Evolutionary conservation across 2,797 vertebrate species (phyloP).

Genomic region (Distichodus sexfasciatus): DNA sequence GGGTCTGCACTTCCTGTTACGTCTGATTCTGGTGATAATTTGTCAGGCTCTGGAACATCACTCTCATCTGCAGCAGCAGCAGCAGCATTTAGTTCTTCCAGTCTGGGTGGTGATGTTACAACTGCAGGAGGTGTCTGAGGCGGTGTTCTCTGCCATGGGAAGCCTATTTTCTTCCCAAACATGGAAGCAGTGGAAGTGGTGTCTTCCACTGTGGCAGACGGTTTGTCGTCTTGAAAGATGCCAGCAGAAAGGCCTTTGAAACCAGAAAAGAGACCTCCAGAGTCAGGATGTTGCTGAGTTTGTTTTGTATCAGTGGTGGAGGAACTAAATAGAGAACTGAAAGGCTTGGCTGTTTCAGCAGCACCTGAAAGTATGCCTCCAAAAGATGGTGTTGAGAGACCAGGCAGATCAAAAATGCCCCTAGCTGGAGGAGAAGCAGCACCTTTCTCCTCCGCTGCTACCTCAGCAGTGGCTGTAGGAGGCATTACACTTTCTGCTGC

Average conservation of each 20-base stretch:
- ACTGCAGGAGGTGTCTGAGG: constrained; percentile 54
- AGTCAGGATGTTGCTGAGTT: constrained; percentile 60
- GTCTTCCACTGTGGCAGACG: constrained; percentile 59
- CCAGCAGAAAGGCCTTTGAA: constrained; percentile 84
- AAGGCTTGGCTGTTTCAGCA: constrained; percentile 70
- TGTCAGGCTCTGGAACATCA: constrained; percentile 54
- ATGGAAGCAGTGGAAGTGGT: constrained; percentile 64
- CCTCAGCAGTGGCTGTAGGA: constrained; percentile 8
- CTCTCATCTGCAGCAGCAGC: constrained; percentile 30
- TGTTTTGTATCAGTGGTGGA: constrained; percentile 58
- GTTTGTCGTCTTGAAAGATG: constrained; percentile 84
- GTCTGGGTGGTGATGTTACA: constrained; percentile 57
- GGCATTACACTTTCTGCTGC: constrained; percentile 40
- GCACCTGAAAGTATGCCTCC: constrained; percentile 74
- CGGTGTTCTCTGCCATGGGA: constrained; percentile 66
- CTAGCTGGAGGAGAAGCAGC: constrained; percentile 57
- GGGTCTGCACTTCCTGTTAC: constrained; percentile 65
- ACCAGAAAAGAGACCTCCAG: constrained; percentile 76
- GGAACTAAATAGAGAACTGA: constrained; percentile 82
- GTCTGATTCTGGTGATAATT: constrained; percentile 55
- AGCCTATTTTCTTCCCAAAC: constrained; percentile 75
- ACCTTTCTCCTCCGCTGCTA: constrained; percentile 5
- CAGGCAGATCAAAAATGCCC: constrained; percentile 75
- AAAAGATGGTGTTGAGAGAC: constrained; percentile 71
- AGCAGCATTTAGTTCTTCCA: constrained; percentile 44